Conservation (phyloP, 2,113 vertebrate species). For the Cololabis saira region DNA sequence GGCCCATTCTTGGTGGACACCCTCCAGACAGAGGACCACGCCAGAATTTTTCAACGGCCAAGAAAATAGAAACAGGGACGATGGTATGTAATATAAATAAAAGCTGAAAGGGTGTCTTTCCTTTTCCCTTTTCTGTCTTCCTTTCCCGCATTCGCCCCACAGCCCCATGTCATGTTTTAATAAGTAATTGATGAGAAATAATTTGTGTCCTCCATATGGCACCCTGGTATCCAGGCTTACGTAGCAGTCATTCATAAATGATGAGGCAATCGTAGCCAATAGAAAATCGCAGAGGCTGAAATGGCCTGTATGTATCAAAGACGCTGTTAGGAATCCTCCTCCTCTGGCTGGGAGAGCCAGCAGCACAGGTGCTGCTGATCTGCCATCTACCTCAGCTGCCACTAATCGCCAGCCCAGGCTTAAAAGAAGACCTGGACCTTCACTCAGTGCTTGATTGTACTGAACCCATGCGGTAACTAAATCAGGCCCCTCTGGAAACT, state of each 20-base stretch:
- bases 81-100: background rate
- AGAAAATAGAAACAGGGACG: background rate
- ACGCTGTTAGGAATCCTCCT: too few species aligned
- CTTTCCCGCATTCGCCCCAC: background rate
- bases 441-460: too few species aligned
- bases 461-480: too few species aligned
- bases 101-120: background rate
- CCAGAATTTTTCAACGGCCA: background rate
- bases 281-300: background rate
- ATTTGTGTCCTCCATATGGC: slow-evolving; percentile 52
- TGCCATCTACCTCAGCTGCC: too few species aligned
- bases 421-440: too few species aligned
- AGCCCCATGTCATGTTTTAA: slow-evolving; percentile 15
- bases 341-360: too few species aligned
- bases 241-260: slow-evolving; percentile 39
- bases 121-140: background rate
- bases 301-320: background rate
- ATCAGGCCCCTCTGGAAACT: too few species aligned
- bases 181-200: slow-evolving; percentile 38
- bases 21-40: too few species aligned
- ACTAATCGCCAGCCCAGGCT: too few species aligned
- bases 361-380: too few species aligned
- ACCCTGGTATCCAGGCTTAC: background rate
- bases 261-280: slow-evolving; percentile 19
- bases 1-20: background rate